A percentile compares a stretch with the other conserved stretches of the same genome.
Evolutionary conservation across 2,888 invertebrate genomes (phyloP).

Genomic region (Schrankia costaestrigalis): DNA sequence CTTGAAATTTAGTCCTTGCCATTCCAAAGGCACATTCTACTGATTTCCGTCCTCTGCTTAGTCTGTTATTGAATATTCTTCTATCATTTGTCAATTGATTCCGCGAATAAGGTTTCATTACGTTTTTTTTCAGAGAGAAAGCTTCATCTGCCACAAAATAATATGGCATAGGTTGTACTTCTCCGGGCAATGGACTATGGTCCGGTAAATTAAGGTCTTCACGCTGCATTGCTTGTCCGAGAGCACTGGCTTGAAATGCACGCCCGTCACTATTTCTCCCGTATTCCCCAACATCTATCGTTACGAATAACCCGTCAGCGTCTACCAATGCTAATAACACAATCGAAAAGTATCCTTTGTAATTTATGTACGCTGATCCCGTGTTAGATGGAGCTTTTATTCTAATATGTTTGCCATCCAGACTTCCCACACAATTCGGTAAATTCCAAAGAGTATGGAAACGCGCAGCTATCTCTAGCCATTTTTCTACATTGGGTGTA

Average conservation of each 20-base stretch:
- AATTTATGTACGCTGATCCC: background rate
- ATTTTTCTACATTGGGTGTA: constrained; percentile 11
- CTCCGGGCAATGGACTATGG: constrained; percentile 18
- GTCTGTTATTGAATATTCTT: constrained; percentile 14
- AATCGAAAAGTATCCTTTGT: constrained; percentile 19
- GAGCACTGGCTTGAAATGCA: constrained; percentile 19
- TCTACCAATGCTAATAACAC: constrained; percentile 22
- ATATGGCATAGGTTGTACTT: constrained; percentile 16
- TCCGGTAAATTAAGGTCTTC: constrained; percentile 16
- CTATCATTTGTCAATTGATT: constrained; percentile 13
- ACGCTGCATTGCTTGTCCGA: constrained; percentile 21
- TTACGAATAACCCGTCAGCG: constrained; percentile 24
- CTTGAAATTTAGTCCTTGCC: constrained; percentile 8
- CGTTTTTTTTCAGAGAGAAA: constrained; percentile 16
- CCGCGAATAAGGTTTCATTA: constrained; percentile 15
- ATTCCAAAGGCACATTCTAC: constrained; percentile 18
- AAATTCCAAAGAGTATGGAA: constrained; percentile 26
- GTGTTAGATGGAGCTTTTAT: background rate
- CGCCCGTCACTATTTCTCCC: constrained; percentile 31
- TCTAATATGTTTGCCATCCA: background rate
- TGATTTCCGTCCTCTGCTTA: constrained; percentile 12
- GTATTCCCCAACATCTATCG: constrained; percentile 27
- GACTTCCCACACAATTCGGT: constrained; percentile 23
- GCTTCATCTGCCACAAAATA: constrained; percentile 25
- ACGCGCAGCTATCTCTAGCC: constrained; percentile 17